Evolutionary conservation across 2,113 vertebrate species (phyloP).

Genomic region (Vidua chalybeata): DNA sequence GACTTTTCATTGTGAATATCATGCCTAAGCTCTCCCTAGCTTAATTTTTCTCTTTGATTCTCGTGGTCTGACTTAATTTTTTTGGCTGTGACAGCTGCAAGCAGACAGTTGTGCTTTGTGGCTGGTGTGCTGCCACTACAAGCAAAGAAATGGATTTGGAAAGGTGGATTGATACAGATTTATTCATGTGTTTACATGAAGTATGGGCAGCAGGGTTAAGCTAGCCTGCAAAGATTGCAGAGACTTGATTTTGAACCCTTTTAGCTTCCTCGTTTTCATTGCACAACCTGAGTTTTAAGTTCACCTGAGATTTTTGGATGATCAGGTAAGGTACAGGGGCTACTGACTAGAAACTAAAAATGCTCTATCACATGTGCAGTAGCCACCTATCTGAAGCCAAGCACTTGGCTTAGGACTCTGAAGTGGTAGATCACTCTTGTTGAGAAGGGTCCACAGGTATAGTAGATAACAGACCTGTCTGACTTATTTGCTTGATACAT

Average conservation of each 20-base stretch:
- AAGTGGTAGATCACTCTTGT: background rate
- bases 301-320: background rate
- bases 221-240: background rate
- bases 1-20: background rate
- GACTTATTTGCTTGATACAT: background rate
- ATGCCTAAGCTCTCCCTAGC: background rate
- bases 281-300: background rate
- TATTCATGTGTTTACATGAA: fast-evolving
- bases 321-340: background rate
- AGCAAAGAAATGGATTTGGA: background rate
- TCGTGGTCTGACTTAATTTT: background rate
- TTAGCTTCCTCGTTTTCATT: background rate
- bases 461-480: background rate
- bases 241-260: background rate
- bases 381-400: background rate
- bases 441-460: background rate
- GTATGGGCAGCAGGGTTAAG: background rate
- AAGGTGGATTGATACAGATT: background rate
- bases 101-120: no score
- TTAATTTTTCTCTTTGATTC: background rate
- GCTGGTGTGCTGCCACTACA: background rate
- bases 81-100: background rate
- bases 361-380: background rate
- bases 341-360: background rate
- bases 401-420: background rate